Evolutionary conservation across 2,113 vertebrate species (phyloP).

Genomic region (Suncus etruscus): DNA sequence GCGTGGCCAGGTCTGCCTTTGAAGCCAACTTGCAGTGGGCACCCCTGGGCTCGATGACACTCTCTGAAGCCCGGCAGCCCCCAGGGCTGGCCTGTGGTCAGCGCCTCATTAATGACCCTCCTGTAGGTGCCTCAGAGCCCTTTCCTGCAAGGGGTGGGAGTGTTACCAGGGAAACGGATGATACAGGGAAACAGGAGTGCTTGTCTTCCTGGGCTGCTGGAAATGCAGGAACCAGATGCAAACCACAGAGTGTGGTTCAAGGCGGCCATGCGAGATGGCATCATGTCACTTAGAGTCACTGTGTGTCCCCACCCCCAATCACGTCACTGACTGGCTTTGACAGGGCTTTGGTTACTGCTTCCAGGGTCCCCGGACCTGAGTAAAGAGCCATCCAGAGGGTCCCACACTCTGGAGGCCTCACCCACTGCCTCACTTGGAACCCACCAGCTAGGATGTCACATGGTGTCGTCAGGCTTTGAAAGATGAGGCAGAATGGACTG

Average conservation of each 20-base stretch:
- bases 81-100: not conserved
- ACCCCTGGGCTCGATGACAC: not conserved
- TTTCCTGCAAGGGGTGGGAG: not conserved
- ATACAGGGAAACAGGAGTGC: not conserved
- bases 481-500: too few species aligned
- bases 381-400: not conserved
- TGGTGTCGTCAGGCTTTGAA: too few species aligned
- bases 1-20: not conserved
- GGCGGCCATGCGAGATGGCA: not conserved
- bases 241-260: not conserved
- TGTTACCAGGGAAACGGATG: not conserved
- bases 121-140: not conserved
- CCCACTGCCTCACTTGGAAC: not conserved
- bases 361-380: too few species aligned
- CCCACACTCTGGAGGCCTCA: not conserved
- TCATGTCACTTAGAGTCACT: not conserved
- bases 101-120: not conserved
- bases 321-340: not conserved
- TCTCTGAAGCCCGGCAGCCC: not conserved
- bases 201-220: not conserved
- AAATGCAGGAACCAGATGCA: not conserved
- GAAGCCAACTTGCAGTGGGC: not conserved
- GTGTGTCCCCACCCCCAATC: not conserved
- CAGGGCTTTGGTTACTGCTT: not conserved
- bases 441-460: too few species aligned